phyloP scores from a whole-genome alignment of 2,113 vertebrate genomes.

The Ictalurus furcatus region DNA sequence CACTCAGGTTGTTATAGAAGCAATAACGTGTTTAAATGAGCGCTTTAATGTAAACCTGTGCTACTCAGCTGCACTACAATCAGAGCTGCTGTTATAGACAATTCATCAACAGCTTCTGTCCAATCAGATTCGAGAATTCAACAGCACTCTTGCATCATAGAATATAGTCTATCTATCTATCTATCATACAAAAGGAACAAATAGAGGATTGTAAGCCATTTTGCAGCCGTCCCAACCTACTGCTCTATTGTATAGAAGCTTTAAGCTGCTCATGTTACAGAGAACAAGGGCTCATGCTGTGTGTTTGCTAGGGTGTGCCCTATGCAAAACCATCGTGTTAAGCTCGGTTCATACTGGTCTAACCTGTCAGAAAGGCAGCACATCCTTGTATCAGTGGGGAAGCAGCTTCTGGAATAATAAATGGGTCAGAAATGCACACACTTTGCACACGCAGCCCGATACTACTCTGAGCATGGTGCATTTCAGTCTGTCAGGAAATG shows the following conservation, averaged over 20 bases:
- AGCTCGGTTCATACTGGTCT: constrained; percentile 17
- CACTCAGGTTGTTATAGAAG: not conserved
- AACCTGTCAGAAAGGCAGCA: constrained; percentile 27
- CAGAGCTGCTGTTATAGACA: not conserved
- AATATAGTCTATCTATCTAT: not conserved
- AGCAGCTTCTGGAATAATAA: not conserved
- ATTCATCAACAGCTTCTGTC: not conserved
- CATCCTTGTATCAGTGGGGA: constrained; percentile 3
- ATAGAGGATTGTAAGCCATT: not conserved
- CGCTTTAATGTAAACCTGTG: not conserved
- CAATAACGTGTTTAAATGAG: not conserved
- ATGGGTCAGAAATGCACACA: too few relatives aligned
- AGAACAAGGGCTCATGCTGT: not conserved
- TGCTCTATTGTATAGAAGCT: not conserved
- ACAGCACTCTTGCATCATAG: not conserved
- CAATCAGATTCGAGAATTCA: not conserved
- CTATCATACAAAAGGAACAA: not conserved
- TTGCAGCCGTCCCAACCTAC: not conserved
- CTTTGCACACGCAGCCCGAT: not conserved
- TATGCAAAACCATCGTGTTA: constrained; percentile 20
- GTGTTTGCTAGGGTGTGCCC: constrained; percentile 34
- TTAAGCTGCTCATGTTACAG: not conserved
- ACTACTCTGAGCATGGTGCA: not conserved
- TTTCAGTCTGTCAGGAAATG: not conserved
- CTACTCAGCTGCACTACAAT: not conserved